Percentiles rank a stretch among this genome's conserved stretches.
phyloP scores from a whole-genome alignment of 2,888 invertebrate species.

The Brenthis hecate region DNA sequence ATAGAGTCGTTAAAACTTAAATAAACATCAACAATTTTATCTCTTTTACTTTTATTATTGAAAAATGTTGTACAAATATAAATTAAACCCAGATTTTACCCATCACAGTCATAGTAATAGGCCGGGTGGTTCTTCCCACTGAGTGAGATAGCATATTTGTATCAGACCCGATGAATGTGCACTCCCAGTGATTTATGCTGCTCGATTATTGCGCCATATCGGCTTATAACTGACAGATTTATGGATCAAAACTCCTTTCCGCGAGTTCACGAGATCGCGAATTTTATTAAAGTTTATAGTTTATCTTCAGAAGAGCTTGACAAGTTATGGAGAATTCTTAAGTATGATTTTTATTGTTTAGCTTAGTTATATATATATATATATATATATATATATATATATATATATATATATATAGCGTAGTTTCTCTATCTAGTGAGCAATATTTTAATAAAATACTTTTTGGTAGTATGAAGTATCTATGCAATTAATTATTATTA shows the following conservation, averaged over 20 bases:
- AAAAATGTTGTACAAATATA: slow-evolving; percentile 2
- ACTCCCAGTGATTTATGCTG: slow-evolving; percentile 55
- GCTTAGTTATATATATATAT: too few species aligned
- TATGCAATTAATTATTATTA: too few species aligned
- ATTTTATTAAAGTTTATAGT: slow-evolving; percentile 22
- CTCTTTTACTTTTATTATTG: background rate
- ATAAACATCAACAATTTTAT: background rate
- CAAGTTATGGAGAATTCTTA: background rate
- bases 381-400: too few species aligned
- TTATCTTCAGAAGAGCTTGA: slow-evolving; percentile 5
- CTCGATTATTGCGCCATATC: slow-evolving; percentile 47
- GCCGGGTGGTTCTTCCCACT: slow-evolving; percentile 36
- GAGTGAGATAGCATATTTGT: slow-evolving; percentile 37
- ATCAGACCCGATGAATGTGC: slow-evolving; percentile 47
- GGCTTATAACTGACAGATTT: slow-evolving; percentile 44
- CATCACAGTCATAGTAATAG: slow-evolving; percentile 22
- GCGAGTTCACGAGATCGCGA: slow-evolving; percentile 32
- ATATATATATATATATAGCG: too few species aligned
- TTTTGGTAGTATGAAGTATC: too few species aligned
- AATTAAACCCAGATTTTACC: slow-evolving; percentile 9
- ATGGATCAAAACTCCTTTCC: slow-evolving; percentile 37
- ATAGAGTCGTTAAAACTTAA: background rate
- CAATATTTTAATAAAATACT: too few species aligned
- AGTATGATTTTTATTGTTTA: too few species aligned
- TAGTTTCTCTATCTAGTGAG: too few species aligned